Evolutionary conservation across 1,140 invertebrate species (phyloP), one percentile per base, ranked within the genome.

Genomic region (Panagrolaimus sp.): DNA sequence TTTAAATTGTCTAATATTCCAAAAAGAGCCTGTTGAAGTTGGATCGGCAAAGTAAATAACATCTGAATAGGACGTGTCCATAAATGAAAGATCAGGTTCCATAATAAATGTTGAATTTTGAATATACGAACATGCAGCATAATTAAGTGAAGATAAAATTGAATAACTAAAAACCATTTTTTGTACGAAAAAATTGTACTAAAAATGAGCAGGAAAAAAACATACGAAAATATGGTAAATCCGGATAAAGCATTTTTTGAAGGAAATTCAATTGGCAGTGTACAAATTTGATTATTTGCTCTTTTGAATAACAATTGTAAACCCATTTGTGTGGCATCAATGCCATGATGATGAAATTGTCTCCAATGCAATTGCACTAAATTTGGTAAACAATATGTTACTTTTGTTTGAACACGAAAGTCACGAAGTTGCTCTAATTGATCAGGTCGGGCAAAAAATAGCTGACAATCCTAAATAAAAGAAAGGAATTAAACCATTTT

Each of bases 21-120:
- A 73, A 63, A 67, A 73, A 21, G 71, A 63, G 38, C 71, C 71
- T 14, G 63, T 45, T n/a, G 71, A 74, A 38, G 71, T 65, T 26
- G 71, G 71, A 73, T 73, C 71, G 21, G 74, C 65, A 67, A 73
- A 73, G 46, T 73, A 73, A n/a, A 73, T 68, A 45, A 73, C 46
- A 32, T 73, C 71, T 14, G 72, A 74, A 26, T 73, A 73, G 1
- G 72, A 71, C 8, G 71, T 58, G 71, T 73, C 71, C 71, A 73
- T 73, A 17, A 73, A 73, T 9, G 71, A 74, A 46, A 73, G 71
- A 24, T 73, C 71, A 24, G 71, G 71, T 63, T 73, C 71, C 71
- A 73, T 67, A 32, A 45, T 32, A 65, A 73, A 73, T 8, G 46
- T 67, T 14, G 71, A 66, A 28, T 73, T 73, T 8, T 38, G 44